Base-by-base conservation (phyloP, 2,113 vertebrate species). In the Pongo pygmaeus region DNA sequence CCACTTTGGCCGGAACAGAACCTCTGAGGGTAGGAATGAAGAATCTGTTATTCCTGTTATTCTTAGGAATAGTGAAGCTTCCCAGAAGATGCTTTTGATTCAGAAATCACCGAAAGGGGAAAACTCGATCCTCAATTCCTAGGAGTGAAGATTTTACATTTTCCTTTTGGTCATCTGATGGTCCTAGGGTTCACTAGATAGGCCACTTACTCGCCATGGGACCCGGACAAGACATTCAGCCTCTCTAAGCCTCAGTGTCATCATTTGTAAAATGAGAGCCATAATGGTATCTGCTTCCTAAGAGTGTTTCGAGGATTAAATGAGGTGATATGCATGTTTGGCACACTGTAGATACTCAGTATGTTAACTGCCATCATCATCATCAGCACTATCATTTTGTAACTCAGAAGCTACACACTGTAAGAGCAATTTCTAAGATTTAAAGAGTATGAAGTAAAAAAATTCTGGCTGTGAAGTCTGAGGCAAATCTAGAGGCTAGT, bases 211-310 rank as follows among this genome's bases (percentile, higher is more conserved):
- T 35, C 64, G 17, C 43, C 5, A 5, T 23, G 35, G 74, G 38
- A 11, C n/a, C 48, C 0, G 3, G 43, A 64, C 18, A 78, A n/a
- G 79, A 32, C 1, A 8, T 12, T 35, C 12, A 59, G 0, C 12
- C 8, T 43, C 22, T 55, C 23, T 48, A 6, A 89, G 72, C 43
- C 83, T 67, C 23, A 20, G 27, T 74, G 20, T 75, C 61, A 23
- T 75, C 70, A 27, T 57, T 85, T 52, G 7, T 32, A 11, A 43
- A 92, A 57, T n/a, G 23, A 27, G 18, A 35, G 2, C 32, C 25
- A 3, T n/a, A 43, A 20, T 20, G 38, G 32, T 11, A 1, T 8
- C 50, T 32, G n/a, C 57, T 69, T 91, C 23, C 27, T 25, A 13
- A 50, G 52, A 74, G 20, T 9, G 25, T 50, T 84, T n/a, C 4